Conservation (phyloP, 2,113 vertebrate genomes). For the Poeciliopsis retropinna region DNA sequence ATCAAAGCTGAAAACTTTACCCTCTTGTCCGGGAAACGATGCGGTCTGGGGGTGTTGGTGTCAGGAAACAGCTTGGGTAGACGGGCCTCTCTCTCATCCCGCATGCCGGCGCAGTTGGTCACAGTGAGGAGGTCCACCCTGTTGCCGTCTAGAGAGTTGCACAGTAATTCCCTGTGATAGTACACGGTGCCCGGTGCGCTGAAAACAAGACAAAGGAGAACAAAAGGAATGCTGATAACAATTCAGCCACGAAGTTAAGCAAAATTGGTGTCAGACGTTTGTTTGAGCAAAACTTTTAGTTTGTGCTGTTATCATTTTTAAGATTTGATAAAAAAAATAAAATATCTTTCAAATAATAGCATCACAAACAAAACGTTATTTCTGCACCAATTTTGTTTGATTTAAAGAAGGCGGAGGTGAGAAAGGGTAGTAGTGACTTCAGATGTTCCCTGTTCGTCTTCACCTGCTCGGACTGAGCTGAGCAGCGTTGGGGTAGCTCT, state of each 20-base stretch:
- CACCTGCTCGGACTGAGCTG: slow-evolving; percentile 87
- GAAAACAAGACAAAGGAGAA: neutral
- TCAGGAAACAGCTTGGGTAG: slow-evolving; percentile 95
- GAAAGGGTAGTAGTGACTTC: too few species aligned
- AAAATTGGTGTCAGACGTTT: too few species aligned
- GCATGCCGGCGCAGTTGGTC: slow-evolving; percentile 91
- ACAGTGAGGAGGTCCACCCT: slow-evolving; percentile 94
- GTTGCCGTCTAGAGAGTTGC: slow-evolving; percentile 91
- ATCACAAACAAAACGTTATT: too few species aligned
- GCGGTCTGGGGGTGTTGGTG: slow-evolving; percentile 84
- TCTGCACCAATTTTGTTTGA: too few species aligned
- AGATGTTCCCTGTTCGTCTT: neutral
- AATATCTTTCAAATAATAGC: too few species aligned
- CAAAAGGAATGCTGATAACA: neutral
- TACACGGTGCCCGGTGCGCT: slow-evolving; percentile 87
- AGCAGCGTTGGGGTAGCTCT: slow-evolving; percentile 81
- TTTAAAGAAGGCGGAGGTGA: too few species aligned
- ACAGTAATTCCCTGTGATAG: slow-evolving; percentile 94
- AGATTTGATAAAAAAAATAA: too few species aligned
- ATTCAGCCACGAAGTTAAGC: neutral
- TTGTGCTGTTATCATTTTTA: too few species aligned
- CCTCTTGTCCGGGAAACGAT: slow-evolving; percentile 87
- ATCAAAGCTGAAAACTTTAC: slow-evolving; percentile 65
- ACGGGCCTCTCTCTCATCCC: slow-evolving; percentile 88
- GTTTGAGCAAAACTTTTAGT: too few species aligned